Evolutionary conservation across 2,888 invertebrate genomes (phyloP).

Genomic region (Parnassius smintheus): DNA sequence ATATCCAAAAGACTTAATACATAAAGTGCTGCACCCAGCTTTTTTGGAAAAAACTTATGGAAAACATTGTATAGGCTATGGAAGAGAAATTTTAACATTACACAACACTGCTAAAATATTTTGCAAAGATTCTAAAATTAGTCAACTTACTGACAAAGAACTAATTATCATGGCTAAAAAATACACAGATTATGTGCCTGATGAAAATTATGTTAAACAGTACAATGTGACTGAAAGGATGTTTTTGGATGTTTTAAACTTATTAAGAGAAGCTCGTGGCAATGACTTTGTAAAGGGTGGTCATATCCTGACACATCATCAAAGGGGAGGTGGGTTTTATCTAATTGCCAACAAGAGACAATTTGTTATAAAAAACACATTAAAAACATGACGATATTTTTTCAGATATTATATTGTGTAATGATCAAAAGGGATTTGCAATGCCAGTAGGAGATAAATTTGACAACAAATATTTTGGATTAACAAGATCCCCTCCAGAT

Average conservation of each 20-base stretch:
- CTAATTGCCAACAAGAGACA: background rate
- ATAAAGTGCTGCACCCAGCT: slow-evolving; percentile 76
- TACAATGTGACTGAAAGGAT: slow-evolving; percentile 80
- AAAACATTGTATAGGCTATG: slow-evolving; percentile 62
- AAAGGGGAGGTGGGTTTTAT: slow-evolving; percentile 75
- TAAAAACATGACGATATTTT: slow-evolving; percentile 12
- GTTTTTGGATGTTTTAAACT: slow-evolving; percentile 79
- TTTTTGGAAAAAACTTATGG: slow-evolving; percentile 81
- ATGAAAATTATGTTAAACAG: slow-evolving; percentile 69
- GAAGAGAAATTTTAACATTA: slow-evolving; percentile 83
- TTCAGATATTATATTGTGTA: slow-evolving; percentile 82
- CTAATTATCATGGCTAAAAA: slow-evolving; percentile 80
- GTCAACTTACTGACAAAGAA: slow-evolving; percentile 70
- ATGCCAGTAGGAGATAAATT: slow-evolving; percentile 73
- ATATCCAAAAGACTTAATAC: slow-evolving; percentile 82
- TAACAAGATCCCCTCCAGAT: slow-evolving; percentile 52
- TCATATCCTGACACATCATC: slow-evolving; percentile 86
- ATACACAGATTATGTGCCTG: slow-evolving; percentile 81
- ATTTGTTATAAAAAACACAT: no score
- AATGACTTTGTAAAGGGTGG: slow-evolving; percentile 68
- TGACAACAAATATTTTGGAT: slow-evolving; percentile 73
- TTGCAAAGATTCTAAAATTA: slow-evolving; percentile 79
- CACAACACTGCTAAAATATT: slow-evolving; percentile 83
- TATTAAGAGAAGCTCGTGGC: slow-evolving; percentile 68
- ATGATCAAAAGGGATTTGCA: slow-evolving; percentile 72